phyloP scores from a whole-genome alignment of 2,113 vertebrate genomes.

The Anhinga anhinga region DNA sequence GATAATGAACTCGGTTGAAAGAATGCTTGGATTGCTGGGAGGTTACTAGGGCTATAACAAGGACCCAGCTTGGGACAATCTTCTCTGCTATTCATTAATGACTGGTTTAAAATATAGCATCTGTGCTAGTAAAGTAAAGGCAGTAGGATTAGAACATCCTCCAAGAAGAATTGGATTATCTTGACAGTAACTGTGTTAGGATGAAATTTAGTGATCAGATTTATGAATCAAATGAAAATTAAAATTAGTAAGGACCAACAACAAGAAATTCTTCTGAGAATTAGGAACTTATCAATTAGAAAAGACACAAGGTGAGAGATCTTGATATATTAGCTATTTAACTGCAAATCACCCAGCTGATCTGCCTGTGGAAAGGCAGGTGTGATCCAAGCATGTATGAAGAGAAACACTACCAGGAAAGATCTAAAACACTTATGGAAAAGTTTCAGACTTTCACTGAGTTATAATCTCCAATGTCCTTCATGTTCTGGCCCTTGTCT shows the following conservation, averaged over 20 bases:
- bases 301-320: background rate
- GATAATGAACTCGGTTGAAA: background rate
- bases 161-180: background rate
- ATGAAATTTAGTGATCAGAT: background rate
- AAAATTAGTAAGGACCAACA: background rate
- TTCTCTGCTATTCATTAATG: background rate
- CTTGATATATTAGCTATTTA: background rate
- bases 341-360: background rate
- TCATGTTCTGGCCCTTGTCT: background rate
- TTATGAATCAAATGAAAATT: background rate
- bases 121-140: background rate
- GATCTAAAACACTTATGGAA: background rate
- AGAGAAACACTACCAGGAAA: background rate
- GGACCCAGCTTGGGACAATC: background rate
- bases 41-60: background rate
- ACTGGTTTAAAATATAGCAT: background rate
- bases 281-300: background rate
- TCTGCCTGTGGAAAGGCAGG: background rate
- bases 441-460: background rate
- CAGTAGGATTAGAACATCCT: background rate
- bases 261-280: background rate
- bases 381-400: background rate
- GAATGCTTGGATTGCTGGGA: background rate
- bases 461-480: background rate
- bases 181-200: background rate